Conservation (phyloP, 2,888 invertebrate species). For the Rhamnusium bicolor region DNA sequence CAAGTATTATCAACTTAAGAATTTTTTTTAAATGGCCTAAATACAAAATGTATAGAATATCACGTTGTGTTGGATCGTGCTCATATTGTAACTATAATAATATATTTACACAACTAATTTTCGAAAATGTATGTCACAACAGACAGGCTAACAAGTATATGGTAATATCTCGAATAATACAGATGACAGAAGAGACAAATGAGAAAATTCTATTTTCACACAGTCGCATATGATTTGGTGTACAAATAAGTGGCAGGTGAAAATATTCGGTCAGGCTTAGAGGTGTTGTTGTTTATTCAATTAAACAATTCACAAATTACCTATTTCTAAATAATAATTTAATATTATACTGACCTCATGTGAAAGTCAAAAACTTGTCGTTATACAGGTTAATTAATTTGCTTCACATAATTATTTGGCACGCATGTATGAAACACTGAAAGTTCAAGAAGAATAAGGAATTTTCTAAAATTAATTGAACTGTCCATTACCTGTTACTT, state of each 20-base stretch:
- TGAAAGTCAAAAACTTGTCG: neutral
- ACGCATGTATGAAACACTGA: neutral
- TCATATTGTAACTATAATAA: neutral
- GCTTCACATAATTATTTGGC: neutral
- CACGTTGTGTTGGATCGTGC: neutral
- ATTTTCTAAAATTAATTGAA: conserved; percentile 11
- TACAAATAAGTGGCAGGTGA: too few species aligned
- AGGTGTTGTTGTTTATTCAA: neutral
- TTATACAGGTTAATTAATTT: neutral
- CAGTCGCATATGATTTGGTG: too few species aligned
- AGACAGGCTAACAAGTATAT: too few species aligned
- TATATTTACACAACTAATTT: neutral
- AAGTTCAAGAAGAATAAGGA: conserved; percentile 2
- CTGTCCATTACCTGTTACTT: neutral
- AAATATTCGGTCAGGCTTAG: neutral
- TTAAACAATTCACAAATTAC: neutral
- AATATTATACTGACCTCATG: neutral
- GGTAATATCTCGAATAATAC: too few species aligned
- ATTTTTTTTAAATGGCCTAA: neutral
- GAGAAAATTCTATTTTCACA: neutral
- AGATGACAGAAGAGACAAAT: neutral
- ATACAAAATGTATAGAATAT: neutral
- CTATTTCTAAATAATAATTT: neutral
- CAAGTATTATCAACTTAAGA: too few species aligned
- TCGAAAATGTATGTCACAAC: neutral